These are phyloP conservation scores for Netelia melanura DNA, from an alignment of 2,888 invertebrate genomes.

Conservation along the genomic window DNA sequence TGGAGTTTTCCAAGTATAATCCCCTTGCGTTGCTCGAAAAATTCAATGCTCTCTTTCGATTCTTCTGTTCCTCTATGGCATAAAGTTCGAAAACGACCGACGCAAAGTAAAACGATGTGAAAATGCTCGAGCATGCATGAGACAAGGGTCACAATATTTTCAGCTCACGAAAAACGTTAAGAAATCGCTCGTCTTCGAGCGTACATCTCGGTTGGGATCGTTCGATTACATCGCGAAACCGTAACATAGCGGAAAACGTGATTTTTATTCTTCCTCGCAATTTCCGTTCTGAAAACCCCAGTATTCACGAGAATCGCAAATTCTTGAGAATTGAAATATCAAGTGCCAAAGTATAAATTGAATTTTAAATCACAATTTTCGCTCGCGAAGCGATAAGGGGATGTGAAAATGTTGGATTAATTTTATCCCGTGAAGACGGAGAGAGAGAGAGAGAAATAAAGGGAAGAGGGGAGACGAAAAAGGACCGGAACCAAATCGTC, in stretches of 20 bases:
- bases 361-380: not conserved
- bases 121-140: conserved; percentile 15
- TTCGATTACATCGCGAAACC: conserved; percentile 26
- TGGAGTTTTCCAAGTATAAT: conserved; percentile 61
- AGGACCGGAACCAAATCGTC: not conserved
- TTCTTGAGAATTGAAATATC: not conserved
- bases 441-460: too few species aligned
- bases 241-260: not conserved
- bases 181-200: conserved; percentile 35
- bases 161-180: not conserved
- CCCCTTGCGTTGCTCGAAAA: conserved; percentile 37
- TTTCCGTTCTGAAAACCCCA: not conserved
- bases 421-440: not conserved
- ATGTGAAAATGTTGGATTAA: not conserved
- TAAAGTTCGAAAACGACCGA: conserved; percentile 53
- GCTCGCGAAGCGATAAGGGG: not conserved
- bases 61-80: conserved; percentile 23
- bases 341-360: conserved; percentile 19
- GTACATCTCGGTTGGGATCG: conserved; percentile 4
- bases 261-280: conserved; percentile 6
- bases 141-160: conserved; percentile 40
- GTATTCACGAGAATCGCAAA: not conserved
- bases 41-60: conserved; percentile 44
- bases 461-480: not conserved
- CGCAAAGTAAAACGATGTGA: conserved; percentile 13